Evolutionary conservation across 2,113 vertebrate genomes (phyloP).

Genomic region (zebrafish (Danio rerio)): DNA sequence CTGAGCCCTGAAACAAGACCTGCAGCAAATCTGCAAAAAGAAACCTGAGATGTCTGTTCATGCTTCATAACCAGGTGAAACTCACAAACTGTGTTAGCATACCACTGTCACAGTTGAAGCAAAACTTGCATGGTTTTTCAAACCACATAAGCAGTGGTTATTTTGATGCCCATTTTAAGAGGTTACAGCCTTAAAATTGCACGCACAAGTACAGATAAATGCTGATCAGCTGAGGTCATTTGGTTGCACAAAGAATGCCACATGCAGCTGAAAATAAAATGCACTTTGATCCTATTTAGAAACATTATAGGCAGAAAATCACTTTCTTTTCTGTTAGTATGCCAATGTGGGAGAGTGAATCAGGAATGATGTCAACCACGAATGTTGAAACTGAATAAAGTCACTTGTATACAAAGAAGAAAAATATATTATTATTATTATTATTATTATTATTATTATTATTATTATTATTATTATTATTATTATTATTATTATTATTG

Average conservation of each 20-base stretch:
- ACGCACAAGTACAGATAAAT: not conserved
- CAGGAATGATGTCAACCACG: not conserved
- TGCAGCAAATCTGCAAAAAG: not conserved
- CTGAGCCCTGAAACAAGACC: not conserved
- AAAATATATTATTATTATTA: no score
- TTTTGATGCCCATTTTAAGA: not conserved
- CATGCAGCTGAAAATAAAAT: not conserved
- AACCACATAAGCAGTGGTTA: not conserved
- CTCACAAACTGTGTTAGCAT: not conserved
- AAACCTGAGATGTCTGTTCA: not conserved
- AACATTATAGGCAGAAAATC: not conserved
- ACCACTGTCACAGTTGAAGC: not conserved
- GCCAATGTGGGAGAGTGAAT: not conserved
- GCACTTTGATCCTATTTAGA: not conserved
- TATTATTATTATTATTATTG: no score
- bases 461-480: no score
- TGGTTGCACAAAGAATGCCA: not conserved
- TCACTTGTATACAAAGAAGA: no score
- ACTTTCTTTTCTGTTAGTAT: not conserved
- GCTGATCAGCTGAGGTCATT: not conserved
- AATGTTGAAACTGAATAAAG: not conserved
- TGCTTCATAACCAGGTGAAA: not conserved
- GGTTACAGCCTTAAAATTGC: not conserved
- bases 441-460: no score
- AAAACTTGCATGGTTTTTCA: not conserved